Base-by-base conservation (phyloP, 2,797 vertebrate genomes). In the Oryzias dopingdopingensis region DNA sequence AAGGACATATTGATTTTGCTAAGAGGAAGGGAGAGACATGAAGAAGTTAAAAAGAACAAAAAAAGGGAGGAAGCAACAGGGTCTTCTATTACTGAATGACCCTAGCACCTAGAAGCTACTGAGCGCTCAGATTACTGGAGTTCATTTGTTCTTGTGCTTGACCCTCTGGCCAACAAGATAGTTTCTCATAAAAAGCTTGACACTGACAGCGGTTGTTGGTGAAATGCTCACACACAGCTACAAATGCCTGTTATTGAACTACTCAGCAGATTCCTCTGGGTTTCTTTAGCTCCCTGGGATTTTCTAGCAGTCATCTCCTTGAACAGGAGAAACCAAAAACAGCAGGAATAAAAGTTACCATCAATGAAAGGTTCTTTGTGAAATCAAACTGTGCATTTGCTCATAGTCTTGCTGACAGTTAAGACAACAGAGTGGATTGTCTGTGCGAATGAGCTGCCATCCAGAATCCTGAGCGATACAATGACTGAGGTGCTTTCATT, bases 401-500 rank as follows among this genome's bases (percentile, higher is more conserved):
- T 37, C 10, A 62, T 71, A 64, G 65, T 65, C 42, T 67, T 57
- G 77, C 55, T 67, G 74, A 65, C 52, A 77, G 86, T 81, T 71
- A 65, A 81, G 74, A 67, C 56, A 72, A 82, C 83, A 83, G 63
- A 80, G 78, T 18, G 65, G 72, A 81, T 65, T 81, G 86, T 86
- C 74, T 81, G 67, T 56, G 72, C 64, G 78, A 83, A 79, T 72
- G 69, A 73, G 80, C 67, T 42, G 58, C 66, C 47, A n/a, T 64
- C 73, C 82, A 80, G 80, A 72, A 79, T 74, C 76, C 74, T 26
- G 63, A 82, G 75, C 74, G 67, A 81, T 40, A 72, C 80, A 81
- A 82, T 68, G 79, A 75, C 72, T 15, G 77, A 79, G 77, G 75
- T 75, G 65, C 83, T 81, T 80, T 86, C 84, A 70, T 76, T 81